These are phyloP conservation scores for human (Homo sapiens) DNA, from an alignment of 2,113 vertebrate species.

Conservation along the genomic window GRCh38 chrX:91780001-91780500, in stretches of 20 bases:
- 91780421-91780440: neutral
- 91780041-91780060: slow-evolving; percentile 20
- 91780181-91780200: neutral
- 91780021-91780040: neutral
- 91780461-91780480: slow-evolving; percentile 2
- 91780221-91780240: neutral
- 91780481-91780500: neutral
- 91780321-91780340: slow-evolving; percentile 4
- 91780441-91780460: neutral
- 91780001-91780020: neutral
- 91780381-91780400: neutral
- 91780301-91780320: neutral
- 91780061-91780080: neutral
- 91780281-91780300: fast-evolving
- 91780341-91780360: slow-evolving; percentile 22
- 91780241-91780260: neutral
- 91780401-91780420: neutral
- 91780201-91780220: neutral
- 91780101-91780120: fast-evolving
- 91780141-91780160: neutral
- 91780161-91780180: neutral
- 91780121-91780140: neutral
- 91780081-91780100: neutral
- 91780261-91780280: neutral
- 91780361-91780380: neutral